Evolutionary conservation across 2,797 vertebrate species (phyloP).

Genomic region (Neomorphus geoffroyi): DNA sequence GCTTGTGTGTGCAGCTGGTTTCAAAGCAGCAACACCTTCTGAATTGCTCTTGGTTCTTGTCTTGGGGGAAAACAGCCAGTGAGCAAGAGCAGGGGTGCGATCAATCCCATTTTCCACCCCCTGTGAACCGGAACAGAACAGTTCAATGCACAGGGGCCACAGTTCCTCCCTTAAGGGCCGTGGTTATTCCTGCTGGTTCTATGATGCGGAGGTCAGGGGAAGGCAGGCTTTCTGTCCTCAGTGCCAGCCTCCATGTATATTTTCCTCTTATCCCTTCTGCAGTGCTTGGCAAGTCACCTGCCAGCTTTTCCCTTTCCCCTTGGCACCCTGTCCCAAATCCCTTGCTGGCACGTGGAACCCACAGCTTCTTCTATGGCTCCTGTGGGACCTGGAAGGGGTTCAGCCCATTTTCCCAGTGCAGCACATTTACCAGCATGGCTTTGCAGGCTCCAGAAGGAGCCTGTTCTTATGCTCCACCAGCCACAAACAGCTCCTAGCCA

Average conservation of each 20-base stretch:
- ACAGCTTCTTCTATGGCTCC: background rate
- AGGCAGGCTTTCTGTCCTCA: background rate
- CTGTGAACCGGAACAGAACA: background rate
- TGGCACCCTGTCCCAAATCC: background rate
- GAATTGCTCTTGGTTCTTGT: fast-evolving
- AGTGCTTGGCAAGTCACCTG: background rate
- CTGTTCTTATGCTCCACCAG: background rate
- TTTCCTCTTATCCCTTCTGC: background rate
- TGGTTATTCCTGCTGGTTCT: background rate
- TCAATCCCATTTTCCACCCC: background rate
- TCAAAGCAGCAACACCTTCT: background rate
- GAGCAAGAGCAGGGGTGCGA: fast-evolving
- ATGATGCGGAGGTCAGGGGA: background rate
- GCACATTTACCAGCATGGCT: background rate
- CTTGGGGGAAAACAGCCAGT: background rate
- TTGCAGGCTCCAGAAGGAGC: background rate
- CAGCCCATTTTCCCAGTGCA: background rate
- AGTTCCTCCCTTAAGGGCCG: fast-evolving
- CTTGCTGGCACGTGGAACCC: background rate
- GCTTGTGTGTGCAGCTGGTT: background rate
- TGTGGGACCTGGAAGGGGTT: background rate
- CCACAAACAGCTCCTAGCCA: background rate
- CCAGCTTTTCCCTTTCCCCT: background rate
- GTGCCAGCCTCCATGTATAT: fast-evolving
- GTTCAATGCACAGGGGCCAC: background rate